Conservation (phyloP, 2,113 vertebrate genomes). For the Xiphorhynchus elegans region DNA sequence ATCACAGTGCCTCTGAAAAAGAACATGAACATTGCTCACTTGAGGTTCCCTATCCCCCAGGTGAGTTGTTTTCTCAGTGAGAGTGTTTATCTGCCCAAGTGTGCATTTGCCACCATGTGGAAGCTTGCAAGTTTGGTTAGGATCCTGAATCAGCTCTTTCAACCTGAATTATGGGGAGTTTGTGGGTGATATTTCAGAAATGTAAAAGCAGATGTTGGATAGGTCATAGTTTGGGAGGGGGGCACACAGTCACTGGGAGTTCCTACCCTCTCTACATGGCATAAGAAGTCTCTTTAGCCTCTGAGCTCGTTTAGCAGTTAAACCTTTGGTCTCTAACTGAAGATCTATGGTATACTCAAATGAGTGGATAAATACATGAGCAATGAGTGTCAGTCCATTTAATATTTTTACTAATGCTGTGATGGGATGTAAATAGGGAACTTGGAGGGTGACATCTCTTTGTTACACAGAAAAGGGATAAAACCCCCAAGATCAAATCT, state of each 20-base stretch:
- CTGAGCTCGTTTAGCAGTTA: background rate
- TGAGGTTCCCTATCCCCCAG: conserved; percentile 90
- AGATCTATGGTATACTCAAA: background rate
- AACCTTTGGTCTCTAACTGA: background rate
- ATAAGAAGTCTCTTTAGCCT: background rate
- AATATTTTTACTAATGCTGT: background rate
- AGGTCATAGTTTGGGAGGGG: background rate
- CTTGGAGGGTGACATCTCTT: background rate
- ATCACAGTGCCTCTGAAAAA: conserved; percentile 91
- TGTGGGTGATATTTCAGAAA: background rate
- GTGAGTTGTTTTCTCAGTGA: conserved; percentile 78
- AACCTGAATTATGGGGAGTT: background rate
- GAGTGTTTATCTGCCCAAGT: background rate
- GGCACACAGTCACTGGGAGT: fast-evolving
- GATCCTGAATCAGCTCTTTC: background rate
- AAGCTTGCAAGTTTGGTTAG: background rate
- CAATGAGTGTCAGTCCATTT: background rate
- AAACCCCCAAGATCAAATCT: background rate
- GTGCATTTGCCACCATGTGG: fast-evolving
- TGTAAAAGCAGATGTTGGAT: background rate
- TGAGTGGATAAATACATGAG: background rate
- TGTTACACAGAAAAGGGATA: background rate
- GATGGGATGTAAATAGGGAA: background rate
- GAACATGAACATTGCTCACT: conserved; percentile 86
- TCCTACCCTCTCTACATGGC: background rate